These are phyloP conservation scores for Columba livia DNA, from an alignment of 2,113 vertebrate species.

Conservation along the genomic window DNA sequence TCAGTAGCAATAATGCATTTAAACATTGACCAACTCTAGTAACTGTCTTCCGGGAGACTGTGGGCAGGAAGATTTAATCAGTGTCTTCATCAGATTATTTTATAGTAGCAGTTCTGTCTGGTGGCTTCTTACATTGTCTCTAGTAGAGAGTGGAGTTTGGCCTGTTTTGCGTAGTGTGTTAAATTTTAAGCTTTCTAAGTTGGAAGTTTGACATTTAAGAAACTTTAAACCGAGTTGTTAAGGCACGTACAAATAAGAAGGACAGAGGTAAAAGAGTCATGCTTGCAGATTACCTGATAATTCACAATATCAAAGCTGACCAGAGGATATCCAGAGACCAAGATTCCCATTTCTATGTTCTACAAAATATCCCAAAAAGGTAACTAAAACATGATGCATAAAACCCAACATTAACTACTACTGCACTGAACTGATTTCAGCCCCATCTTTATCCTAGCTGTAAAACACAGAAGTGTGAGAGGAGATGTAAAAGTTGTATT, in stretches of 20 bases:
- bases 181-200: background rate
- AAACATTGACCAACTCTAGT: background rate
- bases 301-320: background rate
- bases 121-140: background rate
- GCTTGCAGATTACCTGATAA: background rate
- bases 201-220: background rate
- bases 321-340: background rate
- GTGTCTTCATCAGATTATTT: background rate
- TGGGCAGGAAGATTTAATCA: background rate
- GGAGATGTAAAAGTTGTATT: background rate
- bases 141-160: background rate
- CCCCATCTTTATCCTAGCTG: background rate
- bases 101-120: background rate
- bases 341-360: background rate
- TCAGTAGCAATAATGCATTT: background rate
- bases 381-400: background rate
- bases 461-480: background rate
- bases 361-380: background rate
- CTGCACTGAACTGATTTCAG: background rate
- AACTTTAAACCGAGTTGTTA: background rate
- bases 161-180: background rate
- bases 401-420: background rate
- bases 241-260: background rate
- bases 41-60: background rate
- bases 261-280: background rate